Evolutionary conservation across 1,140 invertebrate species (phyloP), one percentile per base, ranked within the genome.

Genomic region (Drosophila suzukii): DNA sequence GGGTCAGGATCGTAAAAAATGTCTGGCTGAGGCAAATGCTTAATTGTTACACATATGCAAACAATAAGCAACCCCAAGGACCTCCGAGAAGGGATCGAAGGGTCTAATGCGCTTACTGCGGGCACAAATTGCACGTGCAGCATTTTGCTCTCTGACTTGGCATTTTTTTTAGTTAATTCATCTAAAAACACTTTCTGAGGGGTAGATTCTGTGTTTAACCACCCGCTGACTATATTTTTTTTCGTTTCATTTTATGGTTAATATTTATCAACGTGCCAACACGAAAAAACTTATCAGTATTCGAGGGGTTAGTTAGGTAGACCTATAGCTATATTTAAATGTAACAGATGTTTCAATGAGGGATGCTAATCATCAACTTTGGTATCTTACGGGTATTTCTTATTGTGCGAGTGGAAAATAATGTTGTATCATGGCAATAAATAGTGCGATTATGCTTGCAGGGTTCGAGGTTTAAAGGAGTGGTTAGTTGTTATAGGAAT

Each of bases 381-480:
- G 54, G 38, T 54, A 49, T 81, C 78, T 70, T 76, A 62, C 63
- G 49, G 75, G 81, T 56, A 56, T 20, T 34, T 17, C 61, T 53
- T 15, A 30, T 13, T 10, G 65, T 20, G 39, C 36, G 44, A 81
- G 65, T 70, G 70, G 41, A 78, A 90, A 81, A 90, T 90, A 91
- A 81, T 86, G 88, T 91, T 88, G 82, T 90, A 91, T 90, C 79
- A 90, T 90, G 80, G 88, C 88, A 90, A 90, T 90, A 90, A 90
- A 90, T 90, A 90, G 88, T 91, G 88, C 46, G 88, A 90, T 90
- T 90, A 90, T 63, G 56, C 7, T 39, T 17, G 3, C 10, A 27
- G 44, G 15, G 44, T 20, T 24, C 11, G 43, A 20, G 58, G 15
- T 15, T 43, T 49, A 49, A 30, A 34, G 59, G 59, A 65, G n/a